phyloP scores from a whole-genome alignment of 2,113 vertebrate species.

The Trematocara zebra region DNA sequence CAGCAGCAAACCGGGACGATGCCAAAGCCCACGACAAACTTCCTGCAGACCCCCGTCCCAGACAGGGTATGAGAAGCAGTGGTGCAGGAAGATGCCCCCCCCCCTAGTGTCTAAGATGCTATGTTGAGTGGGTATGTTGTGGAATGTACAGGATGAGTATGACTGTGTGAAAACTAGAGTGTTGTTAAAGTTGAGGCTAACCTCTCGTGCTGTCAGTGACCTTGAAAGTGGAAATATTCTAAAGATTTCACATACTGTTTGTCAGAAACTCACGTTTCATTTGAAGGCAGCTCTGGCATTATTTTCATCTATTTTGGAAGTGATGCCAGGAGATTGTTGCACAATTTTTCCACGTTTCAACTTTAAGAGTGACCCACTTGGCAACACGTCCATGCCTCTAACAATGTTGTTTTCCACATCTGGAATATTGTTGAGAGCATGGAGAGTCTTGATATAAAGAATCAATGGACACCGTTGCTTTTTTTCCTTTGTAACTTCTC shows the following conservation, averaged over 20 bases:
- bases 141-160: not conserved
- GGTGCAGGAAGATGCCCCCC: not conserved
- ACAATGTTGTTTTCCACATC: not conserved
- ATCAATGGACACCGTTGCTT: not conserved
- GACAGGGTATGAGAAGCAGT: not conserved
- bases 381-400: not conserved
- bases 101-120: not conserved
- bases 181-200: not conserved
- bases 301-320: not conserved
- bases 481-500: not conserved
- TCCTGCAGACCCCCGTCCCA: not conserved
- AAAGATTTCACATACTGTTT: not conserved
- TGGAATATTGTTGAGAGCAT: not conserved
- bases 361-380: not conserved
- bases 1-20: not conserved
- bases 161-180: not conserved
- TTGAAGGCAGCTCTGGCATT: not conserved
- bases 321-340: not conserved
- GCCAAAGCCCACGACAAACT: not conserved
- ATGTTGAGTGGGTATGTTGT: not conserved
- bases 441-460: not conserved
- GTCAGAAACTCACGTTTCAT: not conserved
- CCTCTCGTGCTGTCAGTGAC: not conserved
- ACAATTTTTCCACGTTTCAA: not conserved
- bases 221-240: not conserved